Evolutionary conservation across 2,797 vertebrate genomes (phyloP).

Genomic region (Cyprinella venusta): DNA sequence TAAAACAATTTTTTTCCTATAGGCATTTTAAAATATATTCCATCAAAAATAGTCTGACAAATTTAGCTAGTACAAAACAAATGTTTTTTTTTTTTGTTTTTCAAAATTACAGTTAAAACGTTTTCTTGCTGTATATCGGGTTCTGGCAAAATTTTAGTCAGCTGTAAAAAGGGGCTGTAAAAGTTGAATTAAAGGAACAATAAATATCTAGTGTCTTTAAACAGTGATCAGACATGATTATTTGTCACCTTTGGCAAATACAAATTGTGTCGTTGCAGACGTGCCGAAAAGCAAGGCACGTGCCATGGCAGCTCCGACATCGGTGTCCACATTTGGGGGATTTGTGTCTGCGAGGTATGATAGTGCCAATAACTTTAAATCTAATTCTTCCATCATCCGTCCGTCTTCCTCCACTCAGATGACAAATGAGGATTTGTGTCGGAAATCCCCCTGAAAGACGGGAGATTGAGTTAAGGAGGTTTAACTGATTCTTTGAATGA

Average conservation of each 20-base stretch:
- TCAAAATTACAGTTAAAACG: conserved; percentile 42
- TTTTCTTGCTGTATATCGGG: conserved; percentile 47
- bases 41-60: conserved; percentile 87
- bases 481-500: conserved; percentile 51
- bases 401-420: conserved; percentile 78
- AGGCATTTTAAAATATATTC: conserved; percentile 88
- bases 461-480: conserved; percentile 21
- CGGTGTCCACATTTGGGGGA: conserved; percentile 42
- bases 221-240: conserved; percentile 50
- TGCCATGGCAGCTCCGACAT: conserved; percentile 64
- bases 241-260: conserved; percentile 80
- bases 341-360: conserved; percentile 62
- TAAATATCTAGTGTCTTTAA: conserved; percentile 58
- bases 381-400: conserved; percentile 51
- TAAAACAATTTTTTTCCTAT: conserved; percentile 83
- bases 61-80: conserved; percentile 85
- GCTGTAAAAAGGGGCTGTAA: conserved; percentile 54
- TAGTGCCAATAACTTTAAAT: conserved; percentile 57
- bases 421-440: conserved; percentile 98
- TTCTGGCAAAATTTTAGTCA: conserved; percentile 60
- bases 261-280: conserved; percentile 65
- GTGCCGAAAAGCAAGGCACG: conserved; percentile 63
- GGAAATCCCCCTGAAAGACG: conserved; percentile 90
- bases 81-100: conserved; percentile 56
- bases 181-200: conserved; percentile 54